A percentile compares a stretch with the other conserved stretches of the same genome.
Conservation (phyloP, 2,797 vertebrate species). For the Gymnodraco acuticeps region DNA sequence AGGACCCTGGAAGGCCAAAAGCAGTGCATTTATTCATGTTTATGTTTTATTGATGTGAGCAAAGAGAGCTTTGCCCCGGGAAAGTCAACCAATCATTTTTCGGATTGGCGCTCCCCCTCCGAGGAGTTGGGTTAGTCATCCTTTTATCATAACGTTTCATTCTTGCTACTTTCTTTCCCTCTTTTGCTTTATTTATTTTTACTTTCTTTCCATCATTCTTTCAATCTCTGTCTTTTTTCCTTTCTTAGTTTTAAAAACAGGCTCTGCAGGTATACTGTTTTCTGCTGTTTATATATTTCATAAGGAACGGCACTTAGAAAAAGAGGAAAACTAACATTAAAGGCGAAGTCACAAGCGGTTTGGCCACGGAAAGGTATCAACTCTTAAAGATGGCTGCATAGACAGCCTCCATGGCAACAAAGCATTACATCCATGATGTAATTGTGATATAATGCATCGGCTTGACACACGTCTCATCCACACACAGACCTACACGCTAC, state of each 20-base stretch:
- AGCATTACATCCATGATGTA: conserved; percentile 51
- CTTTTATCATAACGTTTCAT: conserved; percentile 75
- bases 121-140: conserved; percentile 80
- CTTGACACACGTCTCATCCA: conserved; percentile 30
- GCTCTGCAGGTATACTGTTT: conserved; percentile 29
- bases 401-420: conserved; percentile 51
- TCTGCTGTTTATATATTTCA: conserved; percentile 30
- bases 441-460: conserved; percentile 49
- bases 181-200: conserved; percentile 38
- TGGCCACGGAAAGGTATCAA: conserved; percentile 36
- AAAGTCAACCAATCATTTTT: conserved; percentile 87
- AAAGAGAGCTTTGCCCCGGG: conserved; percentile 82
- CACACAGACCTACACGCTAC: conserved; percentile 19
- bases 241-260: conserved; percentile 8
- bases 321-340: background rate
- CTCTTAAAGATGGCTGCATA: conserved; percentile 48
- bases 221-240: conserved; percentile 4
- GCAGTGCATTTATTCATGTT: conserved; percentile 86
- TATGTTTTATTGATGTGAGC: conserved; percentile 88
- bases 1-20: conserved; percentile 83
- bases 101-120: conserved; percentile 80
- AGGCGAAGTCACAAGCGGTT: background rate
- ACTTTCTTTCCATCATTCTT: background rate
- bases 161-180: conserved; percentile 63
- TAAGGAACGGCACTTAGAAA: background rate